A percentile compares a stretch with the other conserved stretches of the same genome.
phyloP scores from a whole-genome alignment of 2,888 invertebrate genomes.

The Dryocosmus kuriphilus region DNA sequence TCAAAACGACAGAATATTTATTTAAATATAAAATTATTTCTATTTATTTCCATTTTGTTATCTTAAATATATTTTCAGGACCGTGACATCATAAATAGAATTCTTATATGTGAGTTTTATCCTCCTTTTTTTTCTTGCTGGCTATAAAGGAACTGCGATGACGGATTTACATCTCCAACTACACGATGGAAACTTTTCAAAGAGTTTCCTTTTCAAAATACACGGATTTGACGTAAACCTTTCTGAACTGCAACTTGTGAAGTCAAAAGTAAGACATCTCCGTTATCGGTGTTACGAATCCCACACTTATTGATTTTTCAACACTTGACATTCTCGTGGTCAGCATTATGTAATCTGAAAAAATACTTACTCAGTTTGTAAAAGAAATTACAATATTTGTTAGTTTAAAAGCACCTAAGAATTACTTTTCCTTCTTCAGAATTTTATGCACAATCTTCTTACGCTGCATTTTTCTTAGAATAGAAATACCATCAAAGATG shows the following conservation, averaged over 20 bases:
- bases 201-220: not conserved
- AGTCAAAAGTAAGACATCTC: no score
- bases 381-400: not conserved
- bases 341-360: not conserved
- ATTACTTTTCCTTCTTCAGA: no score
- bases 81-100: not conserved
- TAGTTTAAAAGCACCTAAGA: not conserved
- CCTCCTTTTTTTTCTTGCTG: not conserved
- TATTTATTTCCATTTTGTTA: no score
- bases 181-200: not conserved
- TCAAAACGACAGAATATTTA: no score
- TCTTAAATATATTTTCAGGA: not conserved
- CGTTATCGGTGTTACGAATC: not conserved
- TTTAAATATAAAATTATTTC: no score
- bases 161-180: slow-evolving; percentile 8
- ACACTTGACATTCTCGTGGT: not conserved
- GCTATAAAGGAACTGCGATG: not conserved
- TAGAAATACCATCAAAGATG: no score
- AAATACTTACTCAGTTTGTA: not conserved
- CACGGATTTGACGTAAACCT: not conserved
- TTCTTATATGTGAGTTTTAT: not conserved
- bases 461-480: no score
- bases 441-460: no score
- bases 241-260: not conserved
- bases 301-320: not conserved